phyloP scores from a whole-genome alignment of 2,113 vertebrate genomes.

The Plestiodon gilberti region DNA sequence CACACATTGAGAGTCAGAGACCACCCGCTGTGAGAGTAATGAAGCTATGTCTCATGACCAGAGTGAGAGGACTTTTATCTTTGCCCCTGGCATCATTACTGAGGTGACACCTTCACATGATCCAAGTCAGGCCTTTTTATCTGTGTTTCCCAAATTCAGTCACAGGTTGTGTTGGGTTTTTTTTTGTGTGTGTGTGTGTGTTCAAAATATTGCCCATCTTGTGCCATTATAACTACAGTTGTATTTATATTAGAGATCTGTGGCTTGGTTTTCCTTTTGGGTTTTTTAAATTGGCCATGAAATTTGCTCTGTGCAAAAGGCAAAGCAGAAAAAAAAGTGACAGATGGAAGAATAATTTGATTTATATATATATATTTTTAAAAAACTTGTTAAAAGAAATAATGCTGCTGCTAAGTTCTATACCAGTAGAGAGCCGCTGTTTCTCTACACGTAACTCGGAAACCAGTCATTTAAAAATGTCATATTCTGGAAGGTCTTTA shows the following conservation, averaged over 20 bases:
- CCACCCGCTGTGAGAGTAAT: constrained; percentile 81
- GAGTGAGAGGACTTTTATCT: constrained; percentile 80
- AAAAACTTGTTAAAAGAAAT: background rate
- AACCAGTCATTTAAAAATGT: constrained; percentile 22
- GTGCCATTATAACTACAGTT: constrained; percentile 30
- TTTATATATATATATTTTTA: constrained; percentile 25
- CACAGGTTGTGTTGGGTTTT: constrained; percentile 53
- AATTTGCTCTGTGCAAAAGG: constrained; percentile 36
- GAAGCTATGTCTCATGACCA: constrained; percentile 78
- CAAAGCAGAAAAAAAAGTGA: constrained; percentile 28
- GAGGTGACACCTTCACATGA: constrained; percentile 83
- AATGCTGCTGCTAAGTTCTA: background rate
- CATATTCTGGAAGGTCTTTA: too few species aligned
- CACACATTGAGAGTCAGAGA: constrained; percentile 73
- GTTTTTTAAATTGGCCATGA: constrained; percentile 42
- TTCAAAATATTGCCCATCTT: constrained; percentile 53
- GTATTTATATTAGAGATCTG: constrained; percentile 32
- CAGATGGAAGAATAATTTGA: constrained; percentile 26
- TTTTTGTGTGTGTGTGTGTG: constrained; percentile 31
- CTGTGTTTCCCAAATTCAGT: constrained; percentile 72
- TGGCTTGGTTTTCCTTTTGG: constrained; percentile 22
- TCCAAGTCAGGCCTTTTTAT: constrained; percentile 74
- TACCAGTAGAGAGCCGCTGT: background rate
- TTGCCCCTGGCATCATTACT: constrained; percentile 73
- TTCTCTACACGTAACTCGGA: background rate